phyloP scores from a whole-genome alignment of 2,888 invertebrate species.

The Tetragnatha montana region DNA sequence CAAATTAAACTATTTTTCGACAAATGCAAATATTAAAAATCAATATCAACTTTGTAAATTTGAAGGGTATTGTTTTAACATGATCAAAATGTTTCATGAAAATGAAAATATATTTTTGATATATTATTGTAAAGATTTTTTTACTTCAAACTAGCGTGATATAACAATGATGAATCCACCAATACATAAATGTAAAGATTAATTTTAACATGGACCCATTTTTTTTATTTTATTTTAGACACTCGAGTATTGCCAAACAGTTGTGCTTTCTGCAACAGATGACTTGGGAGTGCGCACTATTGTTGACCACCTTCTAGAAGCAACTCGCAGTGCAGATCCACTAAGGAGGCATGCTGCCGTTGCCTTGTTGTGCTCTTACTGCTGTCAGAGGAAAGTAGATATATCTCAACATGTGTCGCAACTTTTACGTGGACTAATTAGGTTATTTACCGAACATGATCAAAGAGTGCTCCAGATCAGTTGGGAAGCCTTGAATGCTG shows the following conservation, averaged over 20 bases:
- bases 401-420: conserved; percentile 91
- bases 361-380: conserved; percentile 91
- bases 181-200: background rate
- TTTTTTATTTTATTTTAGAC: conserved; percentile 79
- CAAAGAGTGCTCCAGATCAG: conserved; percentile 88
- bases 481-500: conserved; percentile 93
- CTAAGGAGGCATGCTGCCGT: conserved; percentile 87
- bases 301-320: conserved; percentile 89
- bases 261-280: conserved; percentile 92
- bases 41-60: too few relatives aligned
- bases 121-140: too few relatives aligned
- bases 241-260: conserved; percentile 93
- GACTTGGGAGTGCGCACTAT: conserved; percentile 88
- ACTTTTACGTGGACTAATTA: conserved; percentile 89
- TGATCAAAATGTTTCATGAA: too few relatives aligned
- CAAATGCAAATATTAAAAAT: too few relatives aligned
- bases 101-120: too few relatives aligned
- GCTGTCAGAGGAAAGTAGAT: conserved; percentile 90
- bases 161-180: too few relatives aligned
- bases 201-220: background rate
- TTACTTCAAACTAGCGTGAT: too few relatives aligned
- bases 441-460: conserved; percentile 88
- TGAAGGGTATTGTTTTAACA: too few relatives aligned
- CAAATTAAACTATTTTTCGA: too few relatives aligned
- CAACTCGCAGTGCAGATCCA: conserved; percentile 81